phyloP scores from a whole-genome alignment of 2,113 vertebrate genomes.

The Rallus limicola region DNA sequence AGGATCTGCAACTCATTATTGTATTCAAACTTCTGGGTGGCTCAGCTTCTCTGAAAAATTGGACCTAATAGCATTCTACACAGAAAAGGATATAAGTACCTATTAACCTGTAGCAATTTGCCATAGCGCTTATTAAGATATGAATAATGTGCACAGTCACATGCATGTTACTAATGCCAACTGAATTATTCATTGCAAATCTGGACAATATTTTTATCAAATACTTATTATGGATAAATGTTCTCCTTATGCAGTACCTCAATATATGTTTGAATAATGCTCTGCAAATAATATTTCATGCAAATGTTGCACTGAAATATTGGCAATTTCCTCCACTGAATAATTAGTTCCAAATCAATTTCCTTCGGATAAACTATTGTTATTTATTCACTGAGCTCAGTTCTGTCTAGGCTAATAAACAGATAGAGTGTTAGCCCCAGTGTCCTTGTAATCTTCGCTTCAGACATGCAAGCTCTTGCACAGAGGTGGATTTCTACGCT shows the following conservation, averaged over 20 bases:
- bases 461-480: neutral
- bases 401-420: neutral
- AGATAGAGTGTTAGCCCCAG: neutral
- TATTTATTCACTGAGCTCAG: neutral
- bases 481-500: neutral
- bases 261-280: neutral
- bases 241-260: slow-evolving; percentile 22
- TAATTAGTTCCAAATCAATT: slow-evolving; percentile 41
- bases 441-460: neutral
- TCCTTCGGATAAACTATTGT: neutral
- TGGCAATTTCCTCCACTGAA: slow-evolving; percentile 1
- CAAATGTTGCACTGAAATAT: slow-evolving; percentile 3
- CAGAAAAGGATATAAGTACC: slow-evolving; percentile 2
- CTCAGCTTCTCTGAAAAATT: slow-evolving; percentile 7
- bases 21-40: slow-evolving; percentile 29
- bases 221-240: slow-evolving; percentile 31
- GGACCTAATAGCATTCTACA: neutral
- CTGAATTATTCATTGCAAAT: slow-evolving; percentile 52
- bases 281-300: slow-evolving; percentile 13
- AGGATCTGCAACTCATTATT: neutral
- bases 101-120: slow-evolving; percentile 43
- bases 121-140: neutral
- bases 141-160: slow-evolving; percentile 14
- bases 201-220: slow-evolving; percentile 18
- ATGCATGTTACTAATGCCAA: neutral